Percentiles rank a stretch among this genome's conserved stretches.
phyloP scores from a whole-genome alignment of 92 coral and sea anemone species.

The Phenganax marumi region DNA sequence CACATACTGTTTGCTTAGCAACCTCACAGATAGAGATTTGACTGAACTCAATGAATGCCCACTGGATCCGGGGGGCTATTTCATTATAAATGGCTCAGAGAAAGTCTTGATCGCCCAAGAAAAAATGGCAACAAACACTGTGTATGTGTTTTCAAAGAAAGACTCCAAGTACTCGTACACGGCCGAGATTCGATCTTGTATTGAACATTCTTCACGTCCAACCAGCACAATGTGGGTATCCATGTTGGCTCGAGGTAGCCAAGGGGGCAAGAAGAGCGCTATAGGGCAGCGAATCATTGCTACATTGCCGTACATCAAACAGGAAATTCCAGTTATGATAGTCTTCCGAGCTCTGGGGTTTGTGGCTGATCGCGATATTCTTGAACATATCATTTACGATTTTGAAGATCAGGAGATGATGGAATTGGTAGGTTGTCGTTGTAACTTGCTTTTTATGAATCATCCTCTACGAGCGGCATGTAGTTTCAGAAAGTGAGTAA shows the following conservation, averaged over 20 bases:
- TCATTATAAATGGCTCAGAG: constrained; percentile 95
- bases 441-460: too few species aligned
- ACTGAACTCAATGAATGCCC: constrained; percentile 99
- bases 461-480: too few species aligned
- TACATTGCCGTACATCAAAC: constrained; percentile 88
- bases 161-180: constrained; percentile 97
- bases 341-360: constrained; percentile 98
- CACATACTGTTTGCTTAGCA: constrained; percentile 86
- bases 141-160: constrained; percentile 90
- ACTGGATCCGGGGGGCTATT: constrained; percentile 95
- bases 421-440: constrained; percentile 76
- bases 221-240: constrained; percentile 99
- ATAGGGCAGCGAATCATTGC: constrained; percentile 98
- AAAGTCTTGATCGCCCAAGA: constrained; percentile 98
- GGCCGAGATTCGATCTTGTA: constrained; percentile 92
- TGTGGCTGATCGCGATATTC: constrained; percentile 95
- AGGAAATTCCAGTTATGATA: constrained; percentile 98
- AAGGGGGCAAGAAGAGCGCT: constrained; percentile 93
- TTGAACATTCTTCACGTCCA: constrained; percentile 95
- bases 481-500: too few species aligned
- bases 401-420: constrained; percentile 99
- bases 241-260: constrained; percentile 90
- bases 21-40: constrained; percentile 87
- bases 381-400: constrained; percentile 98
- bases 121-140: constrained; percentile 98